phyloP scores from a whole-genome alignment of 2,113 vertebrate genomes.

The Callaeas wilsoni region DNA sequence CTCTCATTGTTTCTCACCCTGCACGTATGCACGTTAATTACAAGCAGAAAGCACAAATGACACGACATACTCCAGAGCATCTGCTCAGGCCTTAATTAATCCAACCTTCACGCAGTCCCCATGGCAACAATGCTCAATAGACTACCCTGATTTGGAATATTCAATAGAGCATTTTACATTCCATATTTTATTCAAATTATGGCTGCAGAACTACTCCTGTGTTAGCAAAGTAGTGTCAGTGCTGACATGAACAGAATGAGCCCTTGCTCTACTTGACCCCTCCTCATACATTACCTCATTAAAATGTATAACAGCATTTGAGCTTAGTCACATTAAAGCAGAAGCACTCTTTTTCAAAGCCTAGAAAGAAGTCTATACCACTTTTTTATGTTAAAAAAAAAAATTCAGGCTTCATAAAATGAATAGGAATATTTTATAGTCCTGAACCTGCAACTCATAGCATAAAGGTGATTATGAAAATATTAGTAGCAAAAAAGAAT shows the following conservation, averaged over 20 bases:
- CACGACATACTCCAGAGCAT: constrained; percentile 61
- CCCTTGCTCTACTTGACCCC: background rate
- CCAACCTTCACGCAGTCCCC: constrained; percentile 30
- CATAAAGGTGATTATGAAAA: background rate
- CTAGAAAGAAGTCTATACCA: background rate
- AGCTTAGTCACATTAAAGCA: background rate
- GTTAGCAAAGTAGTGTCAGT: background rate
- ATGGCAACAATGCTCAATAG: constrained; percentile 66
- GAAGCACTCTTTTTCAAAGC: background rate
- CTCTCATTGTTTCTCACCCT: background rate
- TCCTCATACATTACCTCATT: background rate
- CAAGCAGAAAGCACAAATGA: constrained; percentile 56
- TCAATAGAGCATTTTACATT: constrained; percentile 36
- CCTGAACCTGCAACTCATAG: background rate
- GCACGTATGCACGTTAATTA: constrained; percentile 20
- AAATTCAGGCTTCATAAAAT: background rate
- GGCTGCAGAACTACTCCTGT: background rate
- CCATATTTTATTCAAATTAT: constrained; percentile 55
- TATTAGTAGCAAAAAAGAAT: background rate
- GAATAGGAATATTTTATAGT: background rate
- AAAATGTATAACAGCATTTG: background rate
- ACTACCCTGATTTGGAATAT: constrained; percentile 32
- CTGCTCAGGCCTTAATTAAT: constrained; percentile 73
- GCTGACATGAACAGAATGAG: background rate
- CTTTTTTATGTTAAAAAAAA: background rate